A percentile compares a stretch with the other conserved stretches of the same genome.
phyloP scores from a whole-genome alignment of 1,140 invertebrate genomes.

The Drosophila chauvacae region DNA sequence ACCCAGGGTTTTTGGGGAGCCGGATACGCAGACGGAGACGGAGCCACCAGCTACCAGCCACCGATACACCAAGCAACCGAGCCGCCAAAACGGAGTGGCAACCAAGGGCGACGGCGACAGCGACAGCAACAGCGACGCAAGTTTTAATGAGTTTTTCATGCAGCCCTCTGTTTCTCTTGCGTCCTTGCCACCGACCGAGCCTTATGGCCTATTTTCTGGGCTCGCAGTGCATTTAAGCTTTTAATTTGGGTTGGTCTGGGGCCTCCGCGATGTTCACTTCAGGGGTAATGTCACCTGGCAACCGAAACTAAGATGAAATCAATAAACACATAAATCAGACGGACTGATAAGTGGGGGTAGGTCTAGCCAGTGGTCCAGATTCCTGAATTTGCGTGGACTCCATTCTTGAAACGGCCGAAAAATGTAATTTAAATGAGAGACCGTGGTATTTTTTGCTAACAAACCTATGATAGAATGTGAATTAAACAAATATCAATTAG shows the following conservation, averaged over 20 bases:
- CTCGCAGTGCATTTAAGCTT: conserved; percentile 62
- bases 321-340: conserved; percentile 67
- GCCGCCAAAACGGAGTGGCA: conserved; percentile 30
- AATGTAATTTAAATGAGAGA: conserved; percentile 8
- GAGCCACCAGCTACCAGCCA: conserved; percentile 12
- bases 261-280: conserved; percentile 30
- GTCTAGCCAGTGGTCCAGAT: conserved; percentile 10
- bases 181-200: background rate
- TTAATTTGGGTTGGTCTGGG: conserved; percentile 40
- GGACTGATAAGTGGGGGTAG: conserved; percentile 31
- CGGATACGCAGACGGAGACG: conserved; percentile 7
- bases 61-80: conserved; percentile 12
- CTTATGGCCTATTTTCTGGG: conserved; percentile 42
- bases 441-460: too few relatives aligned
- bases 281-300: conserved; percentile 75
- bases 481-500: too few relatives aligned
- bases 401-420: conserved; percentile 9
- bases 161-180: conserved; percentile 31
- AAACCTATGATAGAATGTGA: too few relatives aligned
- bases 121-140: conserved; percentile 60
- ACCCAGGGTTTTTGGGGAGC: conserved; percentile 15
- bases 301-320: conserved; percentile 70
- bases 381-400: conserved; percentile 24
- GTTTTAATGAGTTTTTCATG: conserved; percentile 80
- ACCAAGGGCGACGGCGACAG: conserved; percentile 48